phyloP scores from a whole-genome alignment of 1,140 invertebrate genomes.

The Eriosoma lanigerum region DNA sequence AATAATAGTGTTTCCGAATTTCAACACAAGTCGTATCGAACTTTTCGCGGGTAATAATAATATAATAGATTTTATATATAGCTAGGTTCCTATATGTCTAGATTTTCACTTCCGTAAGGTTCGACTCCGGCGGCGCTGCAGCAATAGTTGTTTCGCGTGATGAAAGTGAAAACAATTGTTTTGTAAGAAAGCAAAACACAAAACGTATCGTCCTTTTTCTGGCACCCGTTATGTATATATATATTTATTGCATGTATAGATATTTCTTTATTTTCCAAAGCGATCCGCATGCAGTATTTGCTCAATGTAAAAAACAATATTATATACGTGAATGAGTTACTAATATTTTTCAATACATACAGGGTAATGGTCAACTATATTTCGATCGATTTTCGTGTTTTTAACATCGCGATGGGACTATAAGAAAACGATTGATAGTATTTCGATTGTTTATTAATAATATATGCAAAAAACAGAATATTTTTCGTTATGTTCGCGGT shows the following conservation, averaged over 20 bases:
- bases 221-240: no score
- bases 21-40: background rate
- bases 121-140: background rate
- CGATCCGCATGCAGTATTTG: background rate
- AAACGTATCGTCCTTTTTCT: conserved; percentile 21
- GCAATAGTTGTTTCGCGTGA: background rate
- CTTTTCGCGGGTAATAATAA: conserved; percentile 2
- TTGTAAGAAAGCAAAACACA: conserved; percentile 32
- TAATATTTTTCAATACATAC: conserved; percentile 14
- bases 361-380: no score
- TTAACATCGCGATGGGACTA: no score
- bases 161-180: conserved; percentile 48
- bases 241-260: no score
- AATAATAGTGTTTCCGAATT: background rate
- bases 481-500: no score
- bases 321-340: conserved; percentile 25
- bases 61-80: no score
- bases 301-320: background rate
- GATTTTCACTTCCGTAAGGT: conserved; percentile 33
- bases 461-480: no score
- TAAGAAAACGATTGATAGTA: no score
- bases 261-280: conserved; percentile 5
- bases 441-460: no score
- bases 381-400: no score
- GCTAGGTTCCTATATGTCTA: no score